These are phyloP conservation scores for Drosophila histrio DNA, from an alignment of 2,888 invertebrate genomes.

Conservation along the genomic window DNA sequence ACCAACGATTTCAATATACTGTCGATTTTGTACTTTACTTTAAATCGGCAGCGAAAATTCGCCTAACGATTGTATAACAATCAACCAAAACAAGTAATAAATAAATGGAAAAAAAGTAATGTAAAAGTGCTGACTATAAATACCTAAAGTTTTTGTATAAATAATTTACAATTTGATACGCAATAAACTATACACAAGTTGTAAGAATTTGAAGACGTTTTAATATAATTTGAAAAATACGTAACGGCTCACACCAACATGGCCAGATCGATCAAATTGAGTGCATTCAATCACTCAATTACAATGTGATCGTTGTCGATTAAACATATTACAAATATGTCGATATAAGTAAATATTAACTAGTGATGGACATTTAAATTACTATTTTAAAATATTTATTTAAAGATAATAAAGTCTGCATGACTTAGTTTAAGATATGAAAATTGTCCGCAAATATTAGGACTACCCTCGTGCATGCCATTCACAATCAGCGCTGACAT, in stretches of 20 bases:
- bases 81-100: slow-evolving; percentile 34
- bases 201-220: neutral
- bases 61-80: slow-evolving; percentile 64
- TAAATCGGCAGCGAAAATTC: slow-evolving; percentile 21
- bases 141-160: slow-evolving; percentile 56
- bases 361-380: neutral
- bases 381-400: neutral
- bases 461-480: neutral
- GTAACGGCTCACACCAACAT: neutral
- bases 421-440: neutral
- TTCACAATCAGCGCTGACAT: neutral
- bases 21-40: slow-evolving; percentile 38
- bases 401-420: neutral
- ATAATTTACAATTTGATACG: slow-evolving; percentile 69
- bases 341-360: neutral
- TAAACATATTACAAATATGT: neutral
- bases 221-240: neutral
- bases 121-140: slow-evolving; percentile 60
- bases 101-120: slow-evolving; percentile 49
- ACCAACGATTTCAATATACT: slow-evolving; percentile 59
- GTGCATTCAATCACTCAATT: neutral
- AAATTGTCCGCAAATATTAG: neutral
- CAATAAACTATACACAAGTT: slow-evolving; percentile 58
- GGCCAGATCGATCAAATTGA: neutral
- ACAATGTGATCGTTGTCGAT: neutral